Percentiles rank a stretch among this genome's conserved stretches.
phyloP scores from a whole-genome alignment of 2,113 vertebrate species.

The Hemibagrus wyckioides region DNA sequence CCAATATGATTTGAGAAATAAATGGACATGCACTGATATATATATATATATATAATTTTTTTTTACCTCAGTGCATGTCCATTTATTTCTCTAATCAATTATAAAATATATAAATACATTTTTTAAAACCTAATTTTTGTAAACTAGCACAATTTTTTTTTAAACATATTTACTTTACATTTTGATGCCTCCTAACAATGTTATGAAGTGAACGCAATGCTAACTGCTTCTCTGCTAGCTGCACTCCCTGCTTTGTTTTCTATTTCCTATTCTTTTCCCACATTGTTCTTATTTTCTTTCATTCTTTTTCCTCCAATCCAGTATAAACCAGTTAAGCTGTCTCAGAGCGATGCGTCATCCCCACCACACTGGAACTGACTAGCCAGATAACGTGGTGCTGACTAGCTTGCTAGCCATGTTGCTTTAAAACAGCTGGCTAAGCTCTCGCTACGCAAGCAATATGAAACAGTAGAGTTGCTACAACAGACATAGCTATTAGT shows the following conservation, averaged over 20 bases:
- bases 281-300: neutral
- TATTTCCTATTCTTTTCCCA: neutral
- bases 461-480: neutral
- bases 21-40: neutral
- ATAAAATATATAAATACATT: neutral
- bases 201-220: neutral
- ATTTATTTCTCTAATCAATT: too few species aligned
- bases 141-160: neutral
- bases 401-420: neutral
- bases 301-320: neutral
- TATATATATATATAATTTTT: neutral
- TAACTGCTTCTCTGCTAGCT: neutral
- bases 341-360: neutral
- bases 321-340: neutral
- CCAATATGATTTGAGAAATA: neutral
- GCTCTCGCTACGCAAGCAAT: neutral
- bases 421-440: neutral
- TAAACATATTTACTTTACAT: neutral
- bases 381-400: neutral
- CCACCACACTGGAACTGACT: neutral
- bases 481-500: neutral
- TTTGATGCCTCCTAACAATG: neutral
- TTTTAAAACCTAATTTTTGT: neutral
- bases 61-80: too few species aligned
- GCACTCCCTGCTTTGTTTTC: neutral